Percentiles rank a stretch among this genome's conserved stretches.
These are phyloP conservation scores for Acheta domesticus DNA, from an alignment of 2,888 invertebrate genomes.

Conservation along the genomic window DNA sequence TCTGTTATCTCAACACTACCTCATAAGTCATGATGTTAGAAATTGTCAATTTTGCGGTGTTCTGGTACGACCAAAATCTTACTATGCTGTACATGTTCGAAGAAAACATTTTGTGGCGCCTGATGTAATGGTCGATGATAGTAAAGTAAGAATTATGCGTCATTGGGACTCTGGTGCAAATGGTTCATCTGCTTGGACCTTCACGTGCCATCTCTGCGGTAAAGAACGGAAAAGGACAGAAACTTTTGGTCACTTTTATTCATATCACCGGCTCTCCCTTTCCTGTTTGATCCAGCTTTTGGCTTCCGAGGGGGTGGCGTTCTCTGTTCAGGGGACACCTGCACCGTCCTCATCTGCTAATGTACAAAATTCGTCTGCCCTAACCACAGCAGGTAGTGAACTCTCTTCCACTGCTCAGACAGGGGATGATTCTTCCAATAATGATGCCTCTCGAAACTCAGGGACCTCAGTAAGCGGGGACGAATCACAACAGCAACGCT, in stretches of 20 bases:
- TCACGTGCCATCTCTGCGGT: slow-evolving; percentile 37
- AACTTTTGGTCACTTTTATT: slow-evolving; percentile 39
- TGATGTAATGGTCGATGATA: slow-evolving; percentile 34
- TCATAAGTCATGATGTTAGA: slow-evolving; percentile 35
- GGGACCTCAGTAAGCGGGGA: slow-evolving; percentile 28
- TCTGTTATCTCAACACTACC: slow-evolving; percentile 36
- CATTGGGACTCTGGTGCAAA: slow-evolving; percentile 33
- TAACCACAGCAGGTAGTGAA: background rate
- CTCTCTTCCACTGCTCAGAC: background rate
- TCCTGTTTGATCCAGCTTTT: slow-evolving; percentile 37
- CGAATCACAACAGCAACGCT: slow-evolving; percentile 20
- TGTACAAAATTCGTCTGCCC: slow-evolving; percentile 29
- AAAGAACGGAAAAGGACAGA: slow-evolving; percentile 37
- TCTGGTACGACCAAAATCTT: slow-evolving; percentile 36
- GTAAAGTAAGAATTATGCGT: slow-evolving; percentile 34
- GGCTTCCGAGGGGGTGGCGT: slow-evolving; percentile 35
- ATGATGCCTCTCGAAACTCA: slow-evolving; percentile 32
- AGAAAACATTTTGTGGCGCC: slow-evolving; percentile 37
- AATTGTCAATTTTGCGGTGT: slow-evolving; percentile 38
- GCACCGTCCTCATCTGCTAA: slow-evolving; percentile 30
- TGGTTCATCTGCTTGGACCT: slow-evolving; percentile 35
- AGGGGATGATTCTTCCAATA: slow-evolving; percentile 30
- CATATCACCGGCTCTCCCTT: slow-evolving; percentile 38
- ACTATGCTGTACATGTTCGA: slow-evolving; percentile 37
- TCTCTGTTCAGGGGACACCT: slow-evolving; percentile 34